These are phyloP conservation scores for Tenebrio molitor DNA, from an alignment of 1,140 invertebrate species.

Conservation along the genomic window DNA sequence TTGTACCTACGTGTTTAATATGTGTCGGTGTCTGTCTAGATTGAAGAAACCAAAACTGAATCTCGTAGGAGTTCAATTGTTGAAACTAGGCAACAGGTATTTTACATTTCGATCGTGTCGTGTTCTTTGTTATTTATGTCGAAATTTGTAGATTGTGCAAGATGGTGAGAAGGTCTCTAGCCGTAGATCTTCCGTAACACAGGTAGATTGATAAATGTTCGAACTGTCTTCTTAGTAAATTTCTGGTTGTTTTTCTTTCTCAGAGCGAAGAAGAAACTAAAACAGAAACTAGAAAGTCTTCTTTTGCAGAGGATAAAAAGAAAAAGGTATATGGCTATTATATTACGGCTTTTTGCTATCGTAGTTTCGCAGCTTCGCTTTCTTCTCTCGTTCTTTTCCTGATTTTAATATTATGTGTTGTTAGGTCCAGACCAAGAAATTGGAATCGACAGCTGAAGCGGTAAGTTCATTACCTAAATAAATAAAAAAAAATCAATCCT, in stretches of 20 bases:
- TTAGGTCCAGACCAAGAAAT: conserved; percentile 56
- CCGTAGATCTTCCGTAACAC: conserved; percentile 62
- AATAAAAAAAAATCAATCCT: neutral
- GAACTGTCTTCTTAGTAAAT: conserved; percentile 44
- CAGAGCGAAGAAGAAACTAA: conserved; percentile 71
- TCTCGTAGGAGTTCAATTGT: conserved; percentile 76
- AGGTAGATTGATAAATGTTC: conserved; percentile 50
- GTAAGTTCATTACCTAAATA: conserved; percentile 62
- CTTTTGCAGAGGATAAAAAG: conserved; percentile 72
- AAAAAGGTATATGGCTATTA: conserved; percentile 72
- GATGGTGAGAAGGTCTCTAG: conserved; percentile 62
- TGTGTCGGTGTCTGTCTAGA: conserved; percentile 54
- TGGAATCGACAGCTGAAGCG: conserved; percentile 61
- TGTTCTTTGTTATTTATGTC: conserved; percentile 17
- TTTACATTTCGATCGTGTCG: conserved; percentile 25
- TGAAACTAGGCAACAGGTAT: conserved; percentile 67
- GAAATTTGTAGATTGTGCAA: conserved; percentile 58
- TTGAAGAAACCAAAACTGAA: conserved; percentile 73
- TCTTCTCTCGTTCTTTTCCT: neutral
- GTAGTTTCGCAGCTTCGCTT: neutral
- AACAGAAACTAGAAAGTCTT: conserved; percentile 74
- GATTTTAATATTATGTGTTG: conserved; percentile 5
- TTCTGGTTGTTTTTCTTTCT: conserved; percentile 30
- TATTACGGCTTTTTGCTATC: neutral
- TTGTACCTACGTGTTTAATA: conserved; percentile 43